Base-by-base conservation (phyloP, 1,140 invertebrate genomes). In the Zaprionus inermis region DNA sequence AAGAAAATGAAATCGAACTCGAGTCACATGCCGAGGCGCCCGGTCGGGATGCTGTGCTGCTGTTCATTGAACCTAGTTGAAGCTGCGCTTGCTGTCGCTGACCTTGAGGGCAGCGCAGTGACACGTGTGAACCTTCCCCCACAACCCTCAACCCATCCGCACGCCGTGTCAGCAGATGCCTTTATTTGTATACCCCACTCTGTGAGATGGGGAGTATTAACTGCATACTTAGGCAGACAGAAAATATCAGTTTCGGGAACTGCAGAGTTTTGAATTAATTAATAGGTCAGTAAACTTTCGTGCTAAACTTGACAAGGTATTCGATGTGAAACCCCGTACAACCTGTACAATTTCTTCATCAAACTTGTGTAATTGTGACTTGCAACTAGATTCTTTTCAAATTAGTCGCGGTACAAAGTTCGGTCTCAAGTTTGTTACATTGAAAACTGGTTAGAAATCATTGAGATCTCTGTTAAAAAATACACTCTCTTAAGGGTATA, bases 11-110 rank as follows among this genome's bases (percentile, higher is more conserved):
- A 54, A 55, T 18, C 11, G 28, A 59, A 59, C n/a, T 18, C 30
- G 18, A 79, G 79, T 86, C 83, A 89, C 76, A 81, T 88, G 82
- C 72, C 24, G 30, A 46, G 9, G 22, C 11, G 22, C 66, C 60
- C 41, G 54, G 58, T 55, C n/a, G 52, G 52, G 83, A 88, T 67
- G 83, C 83, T 88, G 83, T 76, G 78, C 77, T 75, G 81, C 72
- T 74, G 80, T 84, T 85, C 86, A 64, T 81, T 89, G 84, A 89
- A 90, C 86, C 78, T 74, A 28, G 58, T 71, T 72, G 16, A 54
- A 76, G 56, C 69, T 85, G 72, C 34, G 49, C 36, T 30, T 68
- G 70, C 68, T 73, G 76, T 89, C 86, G 80, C 72, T 81, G 86
- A 89, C 81, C 81, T 80, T 90, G 74, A 84, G 76, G 68, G 61